Conservation (phyloP, 2,797 vertebrate genomes). For the Onychomys leucogaster region DNA sequence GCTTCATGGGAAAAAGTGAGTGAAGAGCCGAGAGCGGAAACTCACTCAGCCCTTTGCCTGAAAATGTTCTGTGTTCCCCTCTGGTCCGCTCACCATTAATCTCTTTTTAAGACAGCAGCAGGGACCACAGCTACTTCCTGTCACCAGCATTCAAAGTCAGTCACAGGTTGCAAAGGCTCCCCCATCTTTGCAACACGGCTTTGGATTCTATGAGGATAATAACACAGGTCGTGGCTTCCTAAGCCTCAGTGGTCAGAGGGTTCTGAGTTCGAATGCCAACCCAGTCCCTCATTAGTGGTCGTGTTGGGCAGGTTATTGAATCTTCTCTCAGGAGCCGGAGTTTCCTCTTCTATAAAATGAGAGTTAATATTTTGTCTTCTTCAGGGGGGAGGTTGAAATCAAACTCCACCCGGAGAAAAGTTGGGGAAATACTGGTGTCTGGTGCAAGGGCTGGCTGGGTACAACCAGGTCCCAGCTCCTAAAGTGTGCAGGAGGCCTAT, state of each 20-base stretch:
- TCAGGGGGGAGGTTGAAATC: not conserved
- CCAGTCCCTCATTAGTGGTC: not conserved
- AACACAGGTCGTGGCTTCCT: not conserved
- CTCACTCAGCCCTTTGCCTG: not conserved
- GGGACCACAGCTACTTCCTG: not conserved
- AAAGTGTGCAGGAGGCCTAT: not conserved
- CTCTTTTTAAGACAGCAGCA: not conserved
- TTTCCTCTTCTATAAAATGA: not conserved
- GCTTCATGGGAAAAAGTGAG: not conserved
- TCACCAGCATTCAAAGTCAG: not conserved
- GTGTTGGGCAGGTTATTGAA: not conserved
- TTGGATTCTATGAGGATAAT: not conserved
- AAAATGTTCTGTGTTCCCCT: not conserved
- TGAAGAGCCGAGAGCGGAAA: not conserved
- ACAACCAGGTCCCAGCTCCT: not conserved
- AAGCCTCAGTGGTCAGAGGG: not conserved
- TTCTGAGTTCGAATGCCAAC: not conserved
- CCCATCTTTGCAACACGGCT: not conserved
- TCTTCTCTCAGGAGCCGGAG: not conserved
- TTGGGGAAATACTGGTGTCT: not conserved
- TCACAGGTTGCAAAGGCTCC: not conserved
- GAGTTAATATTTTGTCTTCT: not conserved
- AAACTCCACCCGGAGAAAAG: not conserved
- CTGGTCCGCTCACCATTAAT: not conserved
- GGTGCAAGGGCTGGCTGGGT: not conserved